Evolutionary conservation across 2,113 vertebrate genomes (phyloP).

Genomic region (Ia io): DNA sequence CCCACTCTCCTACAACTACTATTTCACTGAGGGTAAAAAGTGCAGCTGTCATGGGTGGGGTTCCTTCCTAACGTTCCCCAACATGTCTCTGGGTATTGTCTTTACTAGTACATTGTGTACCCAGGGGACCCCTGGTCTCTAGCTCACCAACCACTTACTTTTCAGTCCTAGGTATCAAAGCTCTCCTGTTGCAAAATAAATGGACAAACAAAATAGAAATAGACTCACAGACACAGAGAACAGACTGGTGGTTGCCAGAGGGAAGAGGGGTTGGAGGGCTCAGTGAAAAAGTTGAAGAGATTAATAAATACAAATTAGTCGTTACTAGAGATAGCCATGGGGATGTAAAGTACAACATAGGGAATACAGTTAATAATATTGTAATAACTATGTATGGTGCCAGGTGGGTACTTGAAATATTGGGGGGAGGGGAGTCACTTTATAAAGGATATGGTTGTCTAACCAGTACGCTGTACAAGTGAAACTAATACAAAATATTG

Average conservation of each 20-base stretch:
- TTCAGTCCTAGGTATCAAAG: neutral
- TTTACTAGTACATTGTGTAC: neutral
- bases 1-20: neutral
- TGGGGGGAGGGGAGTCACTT: neutral
- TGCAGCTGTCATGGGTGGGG: neutral
- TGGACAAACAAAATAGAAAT: neutral
- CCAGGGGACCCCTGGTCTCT: neutral
- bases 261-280: neutral
- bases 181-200: neutral
- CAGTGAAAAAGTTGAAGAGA: neutral
- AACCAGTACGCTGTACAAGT: neutral
- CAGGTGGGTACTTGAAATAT: neutral
- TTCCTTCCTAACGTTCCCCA: neutral
- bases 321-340: neutral
- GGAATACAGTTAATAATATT: neutral
- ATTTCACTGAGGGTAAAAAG: conserved; percentile 22
- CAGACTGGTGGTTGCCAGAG: neutral
- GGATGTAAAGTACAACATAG: neutral
- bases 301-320: neutral
- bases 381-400: neutral
- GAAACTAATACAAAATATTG: neutral
- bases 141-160: neutral
- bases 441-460: neutral
- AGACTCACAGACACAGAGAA: neutral
- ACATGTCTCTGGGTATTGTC: neutral